phyloP scores from a whole-genome alignment of 2,888 invertebrate species.

The Nomada goodeniana region DNA sequence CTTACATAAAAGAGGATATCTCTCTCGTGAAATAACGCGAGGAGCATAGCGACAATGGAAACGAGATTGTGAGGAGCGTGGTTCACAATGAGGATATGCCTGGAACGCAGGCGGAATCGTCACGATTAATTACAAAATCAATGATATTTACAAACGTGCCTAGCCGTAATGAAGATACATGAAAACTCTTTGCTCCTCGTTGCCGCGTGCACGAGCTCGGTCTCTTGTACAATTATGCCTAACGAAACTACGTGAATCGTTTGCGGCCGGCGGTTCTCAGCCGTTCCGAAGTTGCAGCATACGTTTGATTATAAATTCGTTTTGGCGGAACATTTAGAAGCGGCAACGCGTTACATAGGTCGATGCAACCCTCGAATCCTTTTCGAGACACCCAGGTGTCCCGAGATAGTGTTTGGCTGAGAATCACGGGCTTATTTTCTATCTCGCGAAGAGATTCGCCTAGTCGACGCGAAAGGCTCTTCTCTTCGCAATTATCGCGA shows the following conservation, averaged over 20 bases:
- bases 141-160: constrained; percentile 37
- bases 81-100: not conserved
- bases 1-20: not conserved
- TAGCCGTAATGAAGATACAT: constrained; percentile 27
- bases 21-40: not conserved
- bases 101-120: not conserved
- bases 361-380: not conserved
- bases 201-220: not conserved
- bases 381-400: constrained; percentile 2
- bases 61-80: not conserved
- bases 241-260: constrained; percentile 1
- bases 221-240: constrained; percentile 1
- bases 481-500: not conserved
- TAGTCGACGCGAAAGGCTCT: constrained; percentile 2
- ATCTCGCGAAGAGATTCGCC: not conserved
- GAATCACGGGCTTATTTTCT: constrained; percentile 5
- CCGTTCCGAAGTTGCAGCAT: not conserved
- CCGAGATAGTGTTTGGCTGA: not conserved
- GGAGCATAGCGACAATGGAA: not conserved
- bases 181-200: not conserved
- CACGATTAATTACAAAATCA: not conserved
- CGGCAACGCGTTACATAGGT: constrained; percentile 12
- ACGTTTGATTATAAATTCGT: constrained; percentile 51
- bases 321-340: constrained; percentile 41
- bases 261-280: constrained; percentile 14